These are phyloP conservation scores for Leptobrachium leishanense DNA, from an alignment of 2,113 vertebrate genomes.

Conservation along the genomic window DNA sequence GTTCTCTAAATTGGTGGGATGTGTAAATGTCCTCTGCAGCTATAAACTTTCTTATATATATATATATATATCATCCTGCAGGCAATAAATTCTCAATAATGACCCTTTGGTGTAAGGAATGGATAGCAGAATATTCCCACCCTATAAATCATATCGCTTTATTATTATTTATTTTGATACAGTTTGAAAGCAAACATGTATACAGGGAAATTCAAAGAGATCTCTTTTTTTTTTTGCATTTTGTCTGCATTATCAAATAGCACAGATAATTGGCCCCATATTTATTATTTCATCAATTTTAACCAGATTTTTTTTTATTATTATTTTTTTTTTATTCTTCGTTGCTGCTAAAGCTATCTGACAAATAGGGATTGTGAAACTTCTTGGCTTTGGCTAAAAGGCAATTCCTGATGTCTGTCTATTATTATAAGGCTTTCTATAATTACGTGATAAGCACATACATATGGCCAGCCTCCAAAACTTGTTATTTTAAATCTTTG, in stretches of 20 bases:
- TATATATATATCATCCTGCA: no score
- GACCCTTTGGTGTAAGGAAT: no score
- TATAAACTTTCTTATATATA: no score
- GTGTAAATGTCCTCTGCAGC: no score
- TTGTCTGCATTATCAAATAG: constrained; percentile 42
- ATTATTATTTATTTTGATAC: neutral
- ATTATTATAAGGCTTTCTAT: constrained; percentile 42
- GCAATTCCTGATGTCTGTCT: constrained; percentile 42
- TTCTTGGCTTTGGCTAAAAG: constrained; percentile 42
- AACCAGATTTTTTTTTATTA: constrained; percentile 13
- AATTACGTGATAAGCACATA: constrained; percentile 44
- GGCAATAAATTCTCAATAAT: no score
- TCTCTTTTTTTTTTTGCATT: neutral
- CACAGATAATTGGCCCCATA: constrained; percentile 44
- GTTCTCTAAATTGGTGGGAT: no score
- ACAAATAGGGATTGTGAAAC: constrained; percentile 39
- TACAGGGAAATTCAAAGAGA: constrained; percentile 43
- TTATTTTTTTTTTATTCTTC: neutral
- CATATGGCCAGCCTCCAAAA: constrained; percentile 1
- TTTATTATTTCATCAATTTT: constrained; percentile 41
- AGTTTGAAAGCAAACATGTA: constrained; percentile 35
- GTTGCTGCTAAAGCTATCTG: constrained; percentile 34
- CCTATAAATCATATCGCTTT: constrained; percentile 4
- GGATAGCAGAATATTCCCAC: neutral
- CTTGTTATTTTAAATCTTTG: constrained; percentile 2